Evolutionary conservation across 2,113 vertebrate species (phyloP).

Genomic region (Heloderma charlesbogerti): DNA sequence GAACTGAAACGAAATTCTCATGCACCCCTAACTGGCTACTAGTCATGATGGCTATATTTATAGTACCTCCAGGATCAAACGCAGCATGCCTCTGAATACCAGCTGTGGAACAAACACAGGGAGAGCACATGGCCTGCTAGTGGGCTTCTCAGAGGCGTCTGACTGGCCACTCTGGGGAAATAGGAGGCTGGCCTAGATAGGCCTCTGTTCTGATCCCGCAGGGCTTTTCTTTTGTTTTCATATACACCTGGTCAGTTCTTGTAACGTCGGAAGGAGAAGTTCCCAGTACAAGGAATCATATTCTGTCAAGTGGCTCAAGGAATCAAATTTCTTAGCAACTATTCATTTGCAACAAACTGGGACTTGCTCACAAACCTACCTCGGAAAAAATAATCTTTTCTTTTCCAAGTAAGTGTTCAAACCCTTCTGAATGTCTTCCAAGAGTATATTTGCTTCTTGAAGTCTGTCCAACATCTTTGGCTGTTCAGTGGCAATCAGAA

Average conservation of each 20-base stretch:
- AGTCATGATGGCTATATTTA: neutral
- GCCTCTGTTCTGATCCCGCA: neutral
- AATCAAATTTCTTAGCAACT: neutral
- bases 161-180: neutral
- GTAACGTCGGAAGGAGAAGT: neutral
- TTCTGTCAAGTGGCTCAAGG: neutral
- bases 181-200: neutral
- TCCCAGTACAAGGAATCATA: neutral
- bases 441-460: constrained; percentile 84
- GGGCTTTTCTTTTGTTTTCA: neutral
- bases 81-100: neutral
- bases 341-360: neutral
- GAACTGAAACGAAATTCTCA: too few species aligned
- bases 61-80: neutral
- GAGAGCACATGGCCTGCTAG: neutral
- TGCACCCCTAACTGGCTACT: neutral
- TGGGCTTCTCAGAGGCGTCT: neutral
- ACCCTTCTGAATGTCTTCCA: constrained; percentile 88
- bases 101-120: neutral
- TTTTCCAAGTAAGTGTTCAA: constrained; percentile 91
- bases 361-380: constrained; percentile 71
- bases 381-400: constrained; percentile 87
- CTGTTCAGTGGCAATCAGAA: constrained; percentile 85
- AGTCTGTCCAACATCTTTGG: constrained; percentile 87
- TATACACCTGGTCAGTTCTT: neutral